These are phyloP conservation scores for Dinothrombium tinctorium DNA, from an alignment of 1,140 invertebrate genomes.

Conservation along the genomic window DNA sequence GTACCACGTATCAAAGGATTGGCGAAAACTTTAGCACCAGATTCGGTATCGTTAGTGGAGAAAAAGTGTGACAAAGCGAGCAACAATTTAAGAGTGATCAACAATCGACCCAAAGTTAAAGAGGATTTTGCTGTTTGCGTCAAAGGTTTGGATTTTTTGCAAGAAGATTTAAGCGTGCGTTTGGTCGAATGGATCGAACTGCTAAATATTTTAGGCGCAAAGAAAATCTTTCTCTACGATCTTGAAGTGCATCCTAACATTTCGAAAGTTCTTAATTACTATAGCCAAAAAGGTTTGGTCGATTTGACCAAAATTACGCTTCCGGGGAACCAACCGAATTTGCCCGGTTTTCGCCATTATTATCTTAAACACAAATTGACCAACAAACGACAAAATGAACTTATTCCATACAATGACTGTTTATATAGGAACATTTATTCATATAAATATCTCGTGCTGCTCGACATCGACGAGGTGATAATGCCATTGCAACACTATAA, in stretches of 20 bases:
- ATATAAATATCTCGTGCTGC: conserved; percentile 64
- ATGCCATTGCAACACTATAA: conserved; percentile 51
- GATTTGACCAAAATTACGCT: conserved; percentile 63
- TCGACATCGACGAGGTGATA: conserved; percentile 85
- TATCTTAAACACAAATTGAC: conserved; percentile 65
- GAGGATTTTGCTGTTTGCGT: conserved; percentile 79
- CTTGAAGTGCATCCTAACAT: conserved; percentile 74
- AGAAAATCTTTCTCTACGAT: conserved; percentile 79
- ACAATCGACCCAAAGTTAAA: conserved; percentile 34
- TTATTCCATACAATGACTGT: conserved; percentile 91
- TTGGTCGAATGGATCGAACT: conserved; percentile 88
- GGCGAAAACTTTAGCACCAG: conserved; percentile 32
- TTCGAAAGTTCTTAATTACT: conserved; percentile 58
- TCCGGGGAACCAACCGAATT: conserved; percentile 70
- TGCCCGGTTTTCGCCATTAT: conserved; percentile 59
- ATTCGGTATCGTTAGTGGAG: conserved; percentile 63
- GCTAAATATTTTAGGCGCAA: conserved; percentile 55
- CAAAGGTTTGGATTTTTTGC: conserved; percentile 70
- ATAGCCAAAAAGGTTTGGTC: conserved; percentile 43
- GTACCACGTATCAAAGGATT: conserved; percentile 26
- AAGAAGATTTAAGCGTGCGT: conserved; percentile 65
- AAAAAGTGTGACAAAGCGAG: conserved; percentile 55
- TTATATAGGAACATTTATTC: conserved; percentile 74
- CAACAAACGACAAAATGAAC: conserved; percentile 75
- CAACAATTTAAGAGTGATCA: conserved; percentile 63